Base-by-base conservation (phyloP, 2,113 vertebrate genomes). In the Laticauda laticaudata region DNA sequence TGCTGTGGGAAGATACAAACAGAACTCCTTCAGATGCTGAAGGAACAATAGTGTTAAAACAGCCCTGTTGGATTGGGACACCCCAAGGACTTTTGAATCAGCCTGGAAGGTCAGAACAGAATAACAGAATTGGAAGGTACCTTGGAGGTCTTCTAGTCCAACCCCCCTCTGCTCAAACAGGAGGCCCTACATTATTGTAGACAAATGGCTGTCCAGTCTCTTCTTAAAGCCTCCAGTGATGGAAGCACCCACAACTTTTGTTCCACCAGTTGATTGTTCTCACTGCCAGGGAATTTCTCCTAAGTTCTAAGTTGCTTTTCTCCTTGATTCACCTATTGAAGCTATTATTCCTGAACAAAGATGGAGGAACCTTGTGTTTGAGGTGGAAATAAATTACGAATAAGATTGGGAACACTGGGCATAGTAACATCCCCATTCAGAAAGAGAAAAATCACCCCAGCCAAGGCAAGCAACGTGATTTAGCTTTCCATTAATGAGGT, bases 1-100 rank as follows among this genome's bases (percentile, higher is more conserved):
- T 43, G 75, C 57, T 0, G 0, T 0, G 18, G 75, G n/a, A 21
- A 34, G 34, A 2, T 21, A 21, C 7, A 81, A 43, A 2, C 69
- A 48, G 18, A 75, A 75, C 1, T 7, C n/a, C 64, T 75, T 75
- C 11, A 1, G 14, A 34, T 5, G 4, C 64, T 6, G n/a, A 75
- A 75, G 69, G n/a, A 20, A 7, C 5, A 34, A 20, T 3, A 15
- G 69, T 5, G 1, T 81, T 20, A 18, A 81, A 39, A 20, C 6
- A 39, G 18, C 48, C 69, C 34, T 81, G 15, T 8, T 20, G 2
- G 69, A 21, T 9, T 3, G 15, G 15, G n/a, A 39, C n/a, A 88
- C 54, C 23, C 26, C 26, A n/a, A 64, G 61, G 61, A n/a, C 11
- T 69, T 69, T 69, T 14, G 1, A n/a, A 69, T 69, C n/a, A 34